A percentile compares a stretch with the other conserved stretches of the same genome.
Evolutionary conservation across 2,797 vertebrate species (phyloP).

Genomic region (Euthynnus affinis): DNA sequence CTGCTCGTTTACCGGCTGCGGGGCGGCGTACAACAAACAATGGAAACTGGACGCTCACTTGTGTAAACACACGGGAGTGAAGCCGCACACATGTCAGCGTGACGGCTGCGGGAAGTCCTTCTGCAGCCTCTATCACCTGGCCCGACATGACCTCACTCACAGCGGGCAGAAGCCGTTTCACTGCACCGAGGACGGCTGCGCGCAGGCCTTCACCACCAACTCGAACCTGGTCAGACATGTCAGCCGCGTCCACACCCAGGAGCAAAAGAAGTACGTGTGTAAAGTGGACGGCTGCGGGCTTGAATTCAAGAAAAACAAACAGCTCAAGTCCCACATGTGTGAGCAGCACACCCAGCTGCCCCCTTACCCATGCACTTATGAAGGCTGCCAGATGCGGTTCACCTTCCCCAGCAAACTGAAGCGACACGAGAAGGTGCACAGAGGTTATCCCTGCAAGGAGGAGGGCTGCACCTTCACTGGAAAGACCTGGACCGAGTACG

Average conservation of each 20-base stretch:
- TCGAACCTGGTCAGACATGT: constrained; percentile 89
- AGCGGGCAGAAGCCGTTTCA: constrained; percentile 86
- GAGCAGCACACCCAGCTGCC: constrained; percentile 89
- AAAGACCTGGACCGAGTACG: constrained; percentile 93
- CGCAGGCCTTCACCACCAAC: constrained; percentile 88
- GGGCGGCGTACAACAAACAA: constrained; percentile 88
- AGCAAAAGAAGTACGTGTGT: constrained; percentile 86
- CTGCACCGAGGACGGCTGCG: constrained; percentile 77
- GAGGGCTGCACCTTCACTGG: constrained; percentile 88
- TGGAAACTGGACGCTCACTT: constrained; percentile 93
- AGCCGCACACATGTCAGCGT: constrained; percentile 85
- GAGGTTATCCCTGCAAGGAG: constrained; percentile 90
- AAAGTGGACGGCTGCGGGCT: constrained; percentile 87
- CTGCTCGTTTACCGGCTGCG: constrained; percentile 90
- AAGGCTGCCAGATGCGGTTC: constrained; percentile 91
- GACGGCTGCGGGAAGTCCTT: constrained; percentile 90
- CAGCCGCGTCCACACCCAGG: constrained; percentile 84
- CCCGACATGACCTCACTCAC: constrained; percentile 89
- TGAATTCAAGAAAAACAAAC: constrained; percentile 93
- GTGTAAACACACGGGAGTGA: constrained; percentile 92
- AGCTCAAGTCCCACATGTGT: constrained; percentile 90
- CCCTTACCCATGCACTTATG: constrained; percentile 86
- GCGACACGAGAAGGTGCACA: constrained; percentile 92
- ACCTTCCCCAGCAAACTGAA: constrained; percentile 85
- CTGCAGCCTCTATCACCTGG: constrained; percentile 86